These are phyloP conservation scores for Corythornis cristatus DNA, from an alignment of 2,113 vertebrate genomes.

Conservation along the genomic window DNA sequence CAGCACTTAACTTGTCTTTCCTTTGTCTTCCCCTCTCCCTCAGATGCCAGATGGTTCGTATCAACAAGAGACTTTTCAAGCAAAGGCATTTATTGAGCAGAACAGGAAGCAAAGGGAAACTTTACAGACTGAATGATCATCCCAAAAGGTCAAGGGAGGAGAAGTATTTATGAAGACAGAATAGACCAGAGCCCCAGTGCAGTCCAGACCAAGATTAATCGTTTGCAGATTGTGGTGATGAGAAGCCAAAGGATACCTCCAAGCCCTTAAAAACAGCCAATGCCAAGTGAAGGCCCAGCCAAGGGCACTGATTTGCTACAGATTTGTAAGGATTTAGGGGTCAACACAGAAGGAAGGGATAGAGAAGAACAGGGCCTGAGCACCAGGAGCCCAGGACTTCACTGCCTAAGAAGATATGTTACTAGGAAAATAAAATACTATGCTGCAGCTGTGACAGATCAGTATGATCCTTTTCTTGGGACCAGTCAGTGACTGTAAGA, in stretches of 20 bases:
- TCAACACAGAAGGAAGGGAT: background rate
- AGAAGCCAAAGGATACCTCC: background rate
- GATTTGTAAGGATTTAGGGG: background rate
- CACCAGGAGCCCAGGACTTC: background rate
- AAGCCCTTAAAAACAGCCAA: background rate
- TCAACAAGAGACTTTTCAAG: constrained; percentile 6
- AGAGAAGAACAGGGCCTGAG: background rate
- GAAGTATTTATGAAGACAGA: background rate
- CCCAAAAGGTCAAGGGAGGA: background rate
- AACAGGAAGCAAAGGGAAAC: background rate
- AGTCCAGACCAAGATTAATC: background rate
- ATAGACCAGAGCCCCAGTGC: background rate
- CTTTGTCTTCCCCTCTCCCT: background rate
- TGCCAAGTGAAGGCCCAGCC: background rate
- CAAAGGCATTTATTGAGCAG: constrained; percentile 1
- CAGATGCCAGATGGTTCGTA: background rate
- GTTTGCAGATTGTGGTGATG: background rate
- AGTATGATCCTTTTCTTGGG: background rate
- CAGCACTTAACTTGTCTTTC: background rate
- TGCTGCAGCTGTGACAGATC: background rate
- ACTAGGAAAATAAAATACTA: background rate
- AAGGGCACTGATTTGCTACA: background rate
- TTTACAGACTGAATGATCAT: background rate
- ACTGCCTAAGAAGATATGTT: background rate
- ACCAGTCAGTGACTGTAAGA: background rate